Percentiles rank a stretch among this genome's conserved stretches.
Conservation (phyloP, 2,888 invertebrate genomes). For the Eucriotettix oculatus region DNA sequence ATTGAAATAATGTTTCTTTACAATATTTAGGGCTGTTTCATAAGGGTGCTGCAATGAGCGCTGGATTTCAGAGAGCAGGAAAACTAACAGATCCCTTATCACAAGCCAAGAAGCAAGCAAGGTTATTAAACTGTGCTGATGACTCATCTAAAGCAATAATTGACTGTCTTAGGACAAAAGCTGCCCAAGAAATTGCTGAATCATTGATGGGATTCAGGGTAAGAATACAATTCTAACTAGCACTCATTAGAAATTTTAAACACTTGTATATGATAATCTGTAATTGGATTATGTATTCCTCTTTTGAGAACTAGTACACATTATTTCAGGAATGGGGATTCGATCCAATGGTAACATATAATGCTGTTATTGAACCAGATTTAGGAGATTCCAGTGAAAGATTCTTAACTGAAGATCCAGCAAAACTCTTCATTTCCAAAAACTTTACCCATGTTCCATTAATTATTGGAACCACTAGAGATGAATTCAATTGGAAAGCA, state of each 20-base stretch:
- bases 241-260: no score
- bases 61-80: slow-evolving; percentile 18
- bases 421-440: slow-evolving; percentile 35
- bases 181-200: slow-evolving; percentile 30
- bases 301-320: background rate
- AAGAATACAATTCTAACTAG: slow-evolving; percentile 14
- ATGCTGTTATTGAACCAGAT: slow-evolving; percentile 45
- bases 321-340: background rate
- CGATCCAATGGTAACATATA: slow-evolving; percentile 35
- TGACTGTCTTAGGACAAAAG: slow-evolving; percentile 1
- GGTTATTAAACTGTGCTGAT: slow-evolving; percentile 37
- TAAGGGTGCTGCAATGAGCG: background rate
- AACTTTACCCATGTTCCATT: slow-evolving; percentile 43
- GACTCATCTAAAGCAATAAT: slow-evolving; percentile 25
- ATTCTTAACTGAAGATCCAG: slow-evolving; percentile 45
- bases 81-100: slow-evolving; percentile 36
- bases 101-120: slow-evolving; percentile 44
- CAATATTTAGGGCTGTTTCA: background rate
- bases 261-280: no score
- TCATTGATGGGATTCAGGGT: slow-evolving; percentile 31
- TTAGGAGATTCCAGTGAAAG: slow-evolving; percentile 39
- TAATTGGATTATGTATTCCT: no score
- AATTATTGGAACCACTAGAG: slow-evolving; percentile 45
- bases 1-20: no score
- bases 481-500: slow-evolving; percentile 47